phyloP scores from a whole-genome alignment of 2,888 invertebrate species.

The Copidosoma aretas region DNA sequence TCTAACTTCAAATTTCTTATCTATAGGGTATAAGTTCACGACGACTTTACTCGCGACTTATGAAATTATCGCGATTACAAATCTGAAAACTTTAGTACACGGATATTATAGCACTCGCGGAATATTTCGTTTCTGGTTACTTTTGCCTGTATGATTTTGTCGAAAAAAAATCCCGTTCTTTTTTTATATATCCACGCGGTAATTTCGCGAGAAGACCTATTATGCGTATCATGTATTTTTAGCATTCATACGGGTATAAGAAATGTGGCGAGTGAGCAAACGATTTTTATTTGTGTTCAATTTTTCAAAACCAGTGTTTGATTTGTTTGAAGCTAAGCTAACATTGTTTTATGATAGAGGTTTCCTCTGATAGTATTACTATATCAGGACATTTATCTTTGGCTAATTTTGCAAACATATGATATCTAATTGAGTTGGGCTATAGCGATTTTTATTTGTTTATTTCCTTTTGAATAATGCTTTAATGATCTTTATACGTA shows the following conservation, averaged over 20 bases:
- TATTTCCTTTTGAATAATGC: not conserved
- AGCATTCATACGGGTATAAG: slow-evolving; percentile 8
- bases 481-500: slow-evolving; percentile 1
- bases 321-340: slow-evolving; percentile 11
- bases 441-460: slow-evolving; percentile 17
- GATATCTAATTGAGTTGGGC: slow-evolving; percentile 12
- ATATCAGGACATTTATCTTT: slow-evolving; percentile 23
- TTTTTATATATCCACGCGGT: slow-evolving; percentile 9
- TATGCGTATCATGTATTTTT: slow-evolving; percentile 17
- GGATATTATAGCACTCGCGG: not conserved
- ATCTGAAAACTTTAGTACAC: no score
- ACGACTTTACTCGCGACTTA: slow-evolving; percentile 7
- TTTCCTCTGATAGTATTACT: slow-evolving; percentile 22
- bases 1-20: slow-evolving; percentile 10
- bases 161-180: slow-evolving; percentile 13
- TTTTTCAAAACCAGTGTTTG: slow-evolving; percentile 2
- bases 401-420: slow-evolving; percentile 12
- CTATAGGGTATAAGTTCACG: not conserved
- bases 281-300: slow-evolving; percentile 9
- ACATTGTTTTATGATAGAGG: slow-evolving; percentile 21
- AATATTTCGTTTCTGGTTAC: slow-evolving; percentile 2
- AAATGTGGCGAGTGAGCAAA: slow-evolving; percentile 8
- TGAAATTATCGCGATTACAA: not conserved
- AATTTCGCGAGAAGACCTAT: slow-evolving; percentile 32
- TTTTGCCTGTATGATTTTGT: not conserved